Percentiles rank a stretch among this genome's conserved stretches.
Evolutionary conservation across 2,113 vertebrate species (phyloP).

Genomic region (Hassar affinis): DNA sequence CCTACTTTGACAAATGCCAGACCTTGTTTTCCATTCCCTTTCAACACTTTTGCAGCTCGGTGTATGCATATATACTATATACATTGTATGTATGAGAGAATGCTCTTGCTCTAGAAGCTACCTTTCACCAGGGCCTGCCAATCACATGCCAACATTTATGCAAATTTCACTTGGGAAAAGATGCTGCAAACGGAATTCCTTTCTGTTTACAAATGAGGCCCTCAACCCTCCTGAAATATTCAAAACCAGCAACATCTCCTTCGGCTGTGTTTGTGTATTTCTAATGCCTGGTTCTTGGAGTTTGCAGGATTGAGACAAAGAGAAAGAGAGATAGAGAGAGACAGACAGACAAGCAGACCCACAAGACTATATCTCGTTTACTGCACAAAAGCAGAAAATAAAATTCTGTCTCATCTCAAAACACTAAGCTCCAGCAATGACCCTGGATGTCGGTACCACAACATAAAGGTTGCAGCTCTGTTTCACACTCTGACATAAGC

Average conservation of each 20-base stretch:
- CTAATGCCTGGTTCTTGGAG: slow-evolving; percentile 54
- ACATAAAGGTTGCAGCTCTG: slow-evolving; percentile 30
- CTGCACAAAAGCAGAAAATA: slow-evolving; percentile 37
- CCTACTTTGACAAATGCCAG: slow-evolving; percentile 45
- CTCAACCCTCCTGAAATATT: slow-evolving; percentile 56
- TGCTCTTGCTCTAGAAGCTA: slow-evolving; percentile 39
- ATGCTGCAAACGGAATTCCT: slow-evolving; percentile 58
- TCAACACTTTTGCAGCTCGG: not conserved
- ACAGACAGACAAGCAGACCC: slow-evolving; percentile 1
- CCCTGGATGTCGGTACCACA: slow-evolving; percentile 17
- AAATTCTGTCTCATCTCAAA: slow-evolving; percentile 35
- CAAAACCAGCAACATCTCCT: slow-evolving; percentile 24
- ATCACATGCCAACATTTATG: slow-evolving; percentile 71
- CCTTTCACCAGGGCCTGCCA: slow-evolving; percentile 62
- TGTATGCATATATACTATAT: slow-evolving; percentile 1
- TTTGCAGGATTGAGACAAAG: not conserved
- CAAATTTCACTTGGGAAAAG: slow-evolving; percentile 65
- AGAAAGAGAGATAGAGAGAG: not conserved
- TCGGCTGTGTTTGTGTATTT: slow-evolving; percentile 43
- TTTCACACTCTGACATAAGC: slow-evolving; percentile 29
- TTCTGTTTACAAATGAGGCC: slow-evolving; percentile 53
- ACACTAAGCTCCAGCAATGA: slow-evolving; percentile 28
- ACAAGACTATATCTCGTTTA: slow-evolving; percentile 11
- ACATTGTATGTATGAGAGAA: not conserved
- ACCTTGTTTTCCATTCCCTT: slow-evolving; percentile 14